Evolutionary conservation across 2,888 invertebrate species (phyloP).

Genomic region (Galerucella nymphaeae): DNA sequence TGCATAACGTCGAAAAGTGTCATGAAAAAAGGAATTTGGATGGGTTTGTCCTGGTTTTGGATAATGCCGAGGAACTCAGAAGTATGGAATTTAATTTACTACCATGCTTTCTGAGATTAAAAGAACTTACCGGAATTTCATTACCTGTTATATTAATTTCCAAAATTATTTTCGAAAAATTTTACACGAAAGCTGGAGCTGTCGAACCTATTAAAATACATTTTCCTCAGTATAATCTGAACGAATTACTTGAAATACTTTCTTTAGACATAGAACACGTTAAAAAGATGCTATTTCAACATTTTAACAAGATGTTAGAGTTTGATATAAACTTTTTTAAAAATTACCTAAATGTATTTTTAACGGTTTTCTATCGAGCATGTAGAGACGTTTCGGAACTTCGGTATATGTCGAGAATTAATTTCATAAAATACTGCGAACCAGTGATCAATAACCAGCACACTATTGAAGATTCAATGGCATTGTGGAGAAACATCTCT

Average conservation of each 20-base stretch:
- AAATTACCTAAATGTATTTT: constrained; percentile 83
- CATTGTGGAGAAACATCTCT: constrained; percentile 84
- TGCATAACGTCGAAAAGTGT: constrained; percentile 60
- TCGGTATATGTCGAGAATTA: constrained; percentile 80
- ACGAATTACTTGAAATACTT: constrained; percentile 71
- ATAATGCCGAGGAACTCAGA: constrained; percentile 83
- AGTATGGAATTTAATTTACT: constrained; percentile 80
- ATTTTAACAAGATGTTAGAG: constrained; percentile 48
- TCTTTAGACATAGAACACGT: constrained; percentile 60
- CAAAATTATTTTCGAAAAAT: constrained; percentile 85
- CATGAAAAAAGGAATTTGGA: constrained; percentile 60
- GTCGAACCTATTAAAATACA: constrained; percentile 78
- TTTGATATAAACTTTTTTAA: constrained; percentile 72
- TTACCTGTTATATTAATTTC: constrained; percentile 82
- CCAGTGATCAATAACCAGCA: constrained; percentile 78
- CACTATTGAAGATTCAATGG: constrained; percentile 72
- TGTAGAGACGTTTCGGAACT: constrained; percentile 89
- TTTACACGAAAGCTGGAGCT: constrained; percentile 75
- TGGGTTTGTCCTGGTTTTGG: constrained; percentile 77
- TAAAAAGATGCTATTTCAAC: constrained; percentile 49
- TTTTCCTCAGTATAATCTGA: constrained; percentile 85
- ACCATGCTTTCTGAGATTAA: constrained; percentile 77
- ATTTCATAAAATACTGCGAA: constrained; percentile 82
- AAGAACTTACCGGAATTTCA: constrained; percentile 78
- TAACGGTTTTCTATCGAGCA: constrained; percentile 85